Percentiles rank a stretch among this genome's conserved stretches.
These are phyloP conservation scores for Aphaenogaster floridana DNA, from an alignment of 1,140 invertebrate genomes.

Conservation along the genomic window DNA sequence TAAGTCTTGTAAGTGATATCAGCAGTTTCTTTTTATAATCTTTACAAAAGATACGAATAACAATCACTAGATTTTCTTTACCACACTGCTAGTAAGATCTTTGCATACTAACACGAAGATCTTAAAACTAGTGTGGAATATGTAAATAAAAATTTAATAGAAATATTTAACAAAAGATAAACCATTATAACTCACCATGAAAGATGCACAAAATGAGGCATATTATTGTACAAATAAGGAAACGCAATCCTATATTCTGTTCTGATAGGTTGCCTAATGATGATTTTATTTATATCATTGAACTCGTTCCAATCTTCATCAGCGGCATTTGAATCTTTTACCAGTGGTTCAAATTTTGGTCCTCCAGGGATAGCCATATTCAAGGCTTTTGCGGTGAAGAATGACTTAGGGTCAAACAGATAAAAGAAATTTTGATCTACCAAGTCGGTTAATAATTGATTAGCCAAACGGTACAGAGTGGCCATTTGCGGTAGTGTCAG, in stretches of 20 bases:
- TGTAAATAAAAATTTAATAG: slow-evolving; percentile 54
- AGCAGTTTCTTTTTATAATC: slow-evolving; percentile 84
- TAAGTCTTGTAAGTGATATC: slow-evolving; percentile 82
- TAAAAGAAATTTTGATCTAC: slow-evolving; percentile 99
- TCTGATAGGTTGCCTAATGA: slow-evolving; percentile 98
- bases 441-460: slow-evolving; percentile 99
- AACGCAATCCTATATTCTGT: slow-evolving; percentile 99
- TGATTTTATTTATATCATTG: slow-evolving; percentile 99
- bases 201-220: slow-evolving; percentile 98
- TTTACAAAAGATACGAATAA: slow-evolving; percentile 86
- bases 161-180: neutral
- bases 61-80: slow-evolving; percentile 84
- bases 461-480: slow-evolving; percentile 98
- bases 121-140: slow-evolving; percentile 85
- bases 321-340: slow-evolving; percentile 98
- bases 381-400: slow-evolving; percentile 99
- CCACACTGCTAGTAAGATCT: slow-evolving; percentile 87
- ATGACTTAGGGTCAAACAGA: slow-evolving; percentile 99
- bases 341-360: slow-evolving; percentile 99
- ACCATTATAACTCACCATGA: slow-evolving; percentile 92
- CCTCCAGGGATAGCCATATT: slow-evolving; percentile 99
- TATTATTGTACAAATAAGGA: slow-evolving; percentile 99
- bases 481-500: slow-evolving; percentile 98
- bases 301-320: slow-evolving; percentile 99
- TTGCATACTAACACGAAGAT: slow-evolving; percentile 70